Evolutionary conservation across 2,113 vertebrate species (phyloP).

Genomic region (Climacteris rufus): DNA sequence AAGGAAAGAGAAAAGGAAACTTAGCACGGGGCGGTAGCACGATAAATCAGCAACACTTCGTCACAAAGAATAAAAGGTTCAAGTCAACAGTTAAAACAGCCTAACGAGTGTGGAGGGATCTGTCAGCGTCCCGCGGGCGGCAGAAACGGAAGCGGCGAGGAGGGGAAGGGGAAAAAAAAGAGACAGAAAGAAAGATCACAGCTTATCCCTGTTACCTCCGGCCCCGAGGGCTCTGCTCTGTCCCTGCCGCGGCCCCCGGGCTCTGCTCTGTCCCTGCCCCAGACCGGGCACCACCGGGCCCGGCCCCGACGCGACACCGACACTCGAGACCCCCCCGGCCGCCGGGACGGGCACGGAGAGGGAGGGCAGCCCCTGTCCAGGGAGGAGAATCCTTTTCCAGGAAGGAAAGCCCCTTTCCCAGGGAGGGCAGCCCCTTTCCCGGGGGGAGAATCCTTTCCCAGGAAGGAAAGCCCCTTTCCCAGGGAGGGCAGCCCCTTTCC

Average conservation of each 20-base stretch:
- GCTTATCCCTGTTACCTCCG: constrained; percentile 36
- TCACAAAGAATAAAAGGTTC: constrained; percentile 18
- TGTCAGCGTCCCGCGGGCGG: constrained; percentile 33
- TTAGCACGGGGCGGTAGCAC: constrained; percentile 12
- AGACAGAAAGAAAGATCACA: neutral
- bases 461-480: too few species aligned
- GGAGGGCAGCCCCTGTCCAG: neutral
- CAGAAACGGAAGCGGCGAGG: constrained; percentile 15
- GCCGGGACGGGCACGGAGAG: neutral
- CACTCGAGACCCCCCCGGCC: fast-evolving
- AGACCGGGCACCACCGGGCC: too few species aligned
- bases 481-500: too few species aligned
- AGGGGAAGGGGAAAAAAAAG: neutral
- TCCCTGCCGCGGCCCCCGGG: neutral
- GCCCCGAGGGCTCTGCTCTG: neutral
- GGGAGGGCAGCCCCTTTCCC: too few species aligned
- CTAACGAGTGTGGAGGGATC: constrained; percentile 8
- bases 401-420: too few species aligned
- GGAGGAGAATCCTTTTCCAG: too few species aligned
- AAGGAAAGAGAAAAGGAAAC: constrained; percentile 37
- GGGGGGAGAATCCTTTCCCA: too few species aligned
- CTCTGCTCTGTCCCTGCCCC: neutral
- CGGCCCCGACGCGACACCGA: neutral
- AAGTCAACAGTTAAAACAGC: constrained; percentile 50
- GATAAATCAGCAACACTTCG: neutral